Evolutionary conservation across 2,113 vertebrate genomes (phyloP), one percentile per base, ranked within the genome.

Genomic region (Trichechus manatus): DNA sequence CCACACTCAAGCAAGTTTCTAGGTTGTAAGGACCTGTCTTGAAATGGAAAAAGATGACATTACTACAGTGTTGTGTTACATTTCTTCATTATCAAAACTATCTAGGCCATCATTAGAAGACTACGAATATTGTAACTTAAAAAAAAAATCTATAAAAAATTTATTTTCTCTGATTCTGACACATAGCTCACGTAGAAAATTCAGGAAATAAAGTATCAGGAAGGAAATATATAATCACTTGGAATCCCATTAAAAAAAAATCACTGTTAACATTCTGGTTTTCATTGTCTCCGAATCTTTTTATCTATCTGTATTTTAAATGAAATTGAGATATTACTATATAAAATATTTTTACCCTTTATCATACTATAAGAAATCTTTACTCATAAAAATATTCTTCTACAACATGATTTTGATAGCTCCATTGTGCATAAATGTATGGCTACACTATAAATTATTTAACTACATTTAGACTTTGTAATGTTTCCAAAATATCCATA

Each of bases 1-100:
- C 99, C 98, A 99, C 99, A 2, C 99, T 99, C 97, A 99, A 96
- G 87, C 99, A 99, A 0, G 99, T 99, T 96, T 99, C 99, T 0
- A 99, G 98, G 91, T 99, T 99, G 94, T 99, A 99, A 91, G 99
- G 99, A 22, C 99, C 99, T 53, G 99, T 99, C 99, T 99, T 98
- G 50, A 82, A 68, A 94, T 0, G 94, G 6, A 74, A 78, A 63
- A 68, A 74, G 15, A 72, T 15, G 70, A 25, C 29, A 27, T 23
- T 1, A 9, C 10, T 44, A 23, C 9, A 81, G 64, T 72, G 31
- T 5, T 17, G 20, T n/a, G 36, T 64, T 64, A 56, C 25, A 27
- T 9, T 87, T 94, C 90, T 87, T 86, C 82, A 61, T 87, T n/a
- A 56, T 74, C 0, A 0, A 68, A 87, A 56, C 56, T 85, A 85